Conservation (phyloP, 1,140 invertebrate genomes). For the Thaumatotibia leucotreta region DNA sequence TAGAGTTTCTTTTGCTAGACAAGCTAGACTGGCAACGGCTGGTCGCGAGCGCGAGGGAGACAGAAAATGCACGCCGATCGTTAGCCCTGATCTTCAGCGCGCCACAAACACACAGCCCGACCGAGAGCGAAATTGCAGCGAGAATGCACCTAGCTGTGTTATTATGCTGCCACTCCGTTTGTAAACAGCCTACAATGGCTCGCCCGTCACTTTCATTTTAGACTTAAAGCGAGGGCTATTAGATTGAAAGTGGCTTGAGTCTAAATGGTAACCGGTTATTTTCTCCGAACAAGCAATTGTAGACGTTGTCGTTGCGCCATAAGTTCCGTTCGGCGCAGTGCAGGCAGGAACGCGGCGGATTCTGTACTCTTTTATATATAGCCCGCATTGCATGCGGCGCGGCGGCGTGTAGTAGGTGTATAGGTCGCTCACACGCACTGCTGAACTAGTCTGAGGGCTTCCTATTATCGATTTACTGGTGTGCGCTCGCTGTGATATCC, state of each 20-base stretch:
- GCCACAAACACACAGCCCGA: slow-evolving; percentile 74
- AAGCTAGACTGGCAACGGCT: slow-evolving; percentile 20
- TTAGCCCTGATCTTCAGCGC: slow-evolving; percentile 76
- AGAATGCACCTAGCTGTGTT: slow-evolving; percentile 75
- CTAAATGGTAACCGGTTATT: slow-evolving; percentile 55
- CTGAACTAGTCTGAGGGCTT: slow-evolving; percentile 74
- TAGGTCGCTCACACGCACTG: slow-evolving; percentile 74
- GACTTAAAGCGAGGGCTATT: slow-evolving; percentile 28
- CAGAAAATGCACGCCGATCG: slow-evolving; percentile 57
- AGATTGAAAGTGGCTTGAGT: slow-evolving; percentile 33
- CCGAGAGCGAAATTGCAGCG: slow-evolving; percentile 75
- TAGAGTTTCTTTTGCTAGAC: slow-evolving; percentile 71
- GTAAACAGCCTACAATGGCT: slow-evolving; percentile 57
- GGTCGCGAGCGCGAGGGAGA: slow-evolving; percentile 50
- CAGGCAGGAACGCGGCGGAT: slow-evolving; percentile 40
- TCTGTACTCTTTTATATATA: slow-evolving; percentile 59
- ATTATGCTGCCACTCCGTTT: slow-evolving; percentile 51
- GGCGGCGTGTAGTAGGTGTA: slow-evolving; percentile 57
- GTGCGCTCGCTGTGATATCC: slow-evolving; percentile 41
- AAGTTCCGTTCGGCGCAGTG: slow-evolving; percentile 50
- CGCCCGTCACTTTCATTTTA: slow-evolving; percentile 26
- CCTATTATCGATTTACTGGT: slow-evolving; percentile 72
- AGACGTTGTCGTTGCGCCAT: slow-evolving; percentile 56
- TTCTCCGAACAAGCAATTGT: slow-evolving; percentile 60
- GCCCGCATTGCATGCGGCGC: slow-evolving; percentile 65